A percentile compares a stretch with the other conserved stretches of the same genome.
Conservation (phyloP, 1,140 invertebrate genomes). For the Calycopis cecrops region DNA sequence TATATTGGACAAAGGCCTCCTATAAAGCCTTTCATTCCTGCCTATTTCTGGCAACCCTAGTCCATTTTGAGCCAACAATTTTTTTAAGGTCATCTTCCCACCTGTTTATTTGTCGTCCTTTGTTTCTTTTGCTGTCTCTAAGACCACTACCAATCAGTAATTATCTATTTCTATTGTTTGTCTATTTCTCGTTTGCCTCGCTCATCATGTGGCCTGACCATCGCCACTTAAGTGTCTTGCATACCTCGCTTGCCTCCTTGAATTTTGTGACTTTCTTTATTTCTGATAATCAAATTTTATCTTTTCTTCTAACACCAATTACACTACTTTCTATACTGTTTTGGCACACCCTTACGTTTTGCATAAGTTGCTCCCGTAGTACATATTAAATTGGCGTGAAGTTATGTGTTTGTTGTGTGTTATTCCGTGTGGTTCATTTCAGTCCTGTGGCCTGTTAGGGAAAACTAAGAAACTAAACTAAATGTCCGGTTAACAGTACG, state of each 20-base stretch:
- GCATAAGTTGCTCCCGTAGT: too few relatives aligned
- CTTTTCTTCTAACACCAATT: constrained; percentile 20
- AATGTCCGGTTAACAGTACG: too few relatives aligned
- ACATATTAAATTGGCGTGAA: too few relatives aligned
- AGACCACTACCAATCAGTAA: too few relatives aligned
- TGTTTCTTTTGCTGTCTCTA: too few relatives aligned
- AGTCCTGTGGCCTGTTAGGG: too few relatives aligned
- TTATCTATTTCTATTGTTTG: too few relatives aligned
- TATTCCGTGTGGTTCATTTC: too few relatives aligned
- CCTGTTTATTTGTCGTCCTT: too few relatives aligned
- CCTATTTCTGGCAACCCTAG: constrained; percentile 20
- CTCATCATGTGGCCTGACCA: constrained; percentile 30
- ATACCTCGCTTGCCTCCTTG: neutral
- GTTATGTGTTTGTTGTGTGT: too few relatives aligned
- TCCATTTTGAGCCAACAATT: constrained; percentile 23
- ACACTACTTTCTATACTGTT: constrained; percentile 26
- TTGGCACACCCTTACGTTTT: too few relatives aligned
- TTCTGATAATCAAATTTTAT: constrained; percentile 10
- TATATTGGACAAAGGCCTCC: constrained; percentile 25
- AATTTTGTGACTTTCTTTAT: constrained; percentile 28
- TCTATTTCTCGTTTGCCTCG: constrained; percentile 21
- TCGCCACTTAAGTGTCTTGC: constrained; percentile 21
- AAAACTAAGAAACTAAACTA: too few relatives aligned
- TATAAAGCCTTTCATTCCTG: constrained; percentile 27
- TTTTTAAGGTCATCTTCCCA: constrained; percentile 29